These are phyloP conservation scores for Aix galericulata DNA, from an alignment of 2,113 vertebrate species.

Conservation along the genomic window DNA sequence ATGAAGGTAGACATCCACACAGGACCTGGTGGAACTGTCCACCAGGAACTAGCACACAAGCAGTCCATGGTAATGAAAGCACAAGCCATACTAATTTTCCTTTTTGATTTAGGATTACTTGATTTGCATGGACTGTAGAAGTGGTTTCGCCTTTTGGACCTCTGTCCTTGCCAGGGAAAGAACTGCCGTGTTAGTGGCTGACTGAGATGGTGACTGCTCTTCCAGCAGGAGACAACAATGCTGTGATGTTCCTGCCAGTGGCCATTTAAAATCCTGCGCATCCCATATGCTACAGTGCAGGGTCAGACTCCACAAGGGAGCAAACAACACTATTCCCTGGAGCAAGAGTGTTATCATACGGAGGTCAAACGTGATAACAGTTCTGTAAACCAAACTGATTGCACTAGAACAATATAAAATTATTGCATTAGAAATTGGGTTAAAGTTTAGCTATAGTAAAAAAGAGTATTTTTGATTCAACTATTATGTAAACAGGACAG, in stretches of 20 bases:
- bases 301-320: neutral
- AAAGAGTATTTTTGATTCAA: conserved; percentile 8
- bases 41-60: neutral
- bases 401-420: conserved; percentile 4
- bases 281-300: neutral
- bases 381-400: conserved; percentile 34
- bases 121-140: neutral
- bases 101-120: neutral
- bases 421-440: conserved; percentile 26
- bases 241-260: neutral
- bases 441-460: conserved; percentile 10
- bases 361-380: neutral
- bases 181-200: neutral
- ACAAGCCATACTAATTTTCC: neutral
- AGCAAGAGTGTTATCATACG: neutral
- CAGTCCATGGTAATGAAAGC: neutral
- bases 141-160: neutral
- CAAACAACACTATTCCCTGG: neutral
- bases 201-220: neutral
- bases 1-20: neutral
- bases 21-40: neutral
- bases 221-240: neutral
- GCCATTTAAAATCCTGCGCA: neutral
- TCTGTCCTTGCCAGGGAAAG: neutral
- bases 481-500: conserved; percentile 50